phyloP scores from a whole-genome alignment of 2,888 invertebrate genomes.

The Papilio protenor region DNA sequence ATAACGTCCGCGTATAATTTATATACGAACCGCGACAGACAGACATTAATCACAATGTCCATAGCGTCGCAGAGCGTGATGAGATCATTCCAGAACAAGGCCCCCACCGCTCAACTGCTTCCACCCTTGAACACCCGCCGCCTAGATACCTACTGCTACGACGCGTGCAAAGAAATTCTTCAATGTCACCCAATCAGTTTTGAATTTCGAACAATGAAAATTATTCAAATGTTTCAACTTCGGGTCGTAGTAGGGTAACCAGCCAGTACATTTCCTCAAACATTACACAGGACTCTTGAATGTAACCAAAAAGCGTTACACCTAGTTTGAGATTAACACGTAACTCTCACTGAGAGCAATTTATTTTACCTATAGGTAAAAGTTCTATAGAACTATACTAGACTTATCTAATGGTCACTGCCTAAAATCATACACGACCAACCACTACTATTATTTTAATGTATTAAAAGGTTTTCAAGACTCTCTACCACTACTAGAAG shows the following conservation, averaged over 20 bases:
- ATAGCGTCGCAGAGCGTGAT: conserved; percentile 60
- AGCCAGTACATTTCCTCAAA: not conserved
- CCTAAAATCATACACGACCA: not conserved
- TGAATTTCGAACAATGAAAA: conserved; percentile 34
- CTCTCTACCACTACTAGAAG: not conserved
- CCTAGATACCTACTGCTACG: not conserved
- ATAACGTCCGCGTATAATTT: conserved; percentile 67
- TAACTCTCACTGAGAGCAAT: not conserved
- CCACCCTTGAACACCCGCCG: not conserved
- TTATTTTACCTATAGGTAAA: no score
- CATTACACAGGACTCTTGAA: not conserved
- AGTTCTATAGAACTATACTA: not conserved
- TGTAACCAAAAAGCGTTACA: not conserved
- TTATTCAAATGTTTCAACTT: conserved; percentile 26
- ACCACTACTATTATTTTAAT: not conserved
- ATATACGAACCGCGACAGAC: conserved; percentile 59
- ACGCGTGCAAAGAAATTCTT: conserved; percentile 13
- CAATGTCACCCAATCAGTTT: conserved; percentile 25
- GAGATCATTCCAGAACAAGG: conserved; percentile 62
- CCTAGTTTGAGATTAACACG: not conserved
- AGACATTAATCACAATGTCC: conserved; percentile 68
- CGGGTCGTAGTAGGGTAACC: conserved; percentile 10
- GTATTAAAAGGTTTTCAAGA: not conserved
- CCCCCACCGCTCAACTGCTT: not conserved
- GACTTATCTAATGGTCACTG: not conserved